Conservation (phyloP, 2,888 invertebrate genomes). For the Cordilura impudica region DNA sequence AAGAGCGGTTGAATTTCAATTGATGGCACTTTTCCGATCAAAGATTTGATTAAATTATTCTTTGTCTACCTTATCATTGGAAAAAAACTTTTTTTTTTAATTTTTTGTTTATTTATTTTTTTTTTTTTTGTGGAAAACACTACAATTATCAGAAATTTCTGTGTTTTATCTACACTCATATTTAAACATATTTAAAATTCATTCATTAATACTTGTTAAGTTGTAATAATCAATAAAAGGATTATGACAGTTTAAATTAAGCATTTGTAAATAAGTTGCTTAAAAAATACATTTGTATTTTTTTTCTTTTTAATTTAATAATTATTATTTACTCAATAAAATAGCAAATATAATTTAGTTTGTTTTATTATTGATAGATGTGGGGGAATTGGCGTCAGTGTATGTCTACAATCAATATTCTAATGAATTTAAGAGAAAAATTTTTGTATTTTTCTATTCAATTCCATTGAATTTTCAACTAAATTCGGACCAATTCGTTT, state of each 20-base stretch:
- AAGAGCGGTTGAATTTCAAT: not conserved
- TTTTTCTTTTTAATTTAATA: not conserved
- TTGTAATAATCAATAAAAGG: conserved; percentile 71
- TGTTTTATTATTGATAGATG: not conserved
- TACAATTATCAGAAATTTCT: not conserved
- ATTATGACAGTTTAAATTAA: conserved; percentile 68
- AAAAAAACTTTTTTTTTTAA: not conserved
- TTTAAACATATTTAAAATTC: not conserved
- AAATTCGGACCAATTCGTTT: not conserved
- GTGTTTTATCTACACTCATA: not conserved
- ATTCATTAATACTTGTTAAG: conserved; percentile 10
- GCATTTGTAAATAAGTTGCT: conserved; percentile 51
- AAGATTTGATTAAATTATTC: not conserved
- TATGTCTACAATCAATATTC: not conserved
- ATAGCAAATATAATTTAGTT: conserved; percentile 15
- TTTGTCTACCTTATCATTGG: not conserved
- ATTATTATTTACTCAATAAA: conserved; percentile 34
- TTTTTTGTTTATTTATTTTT: too few species aligned
- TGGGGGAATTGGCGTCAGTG: conserved; percentile 4
- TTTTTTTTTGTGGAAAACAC: too few species aligned
- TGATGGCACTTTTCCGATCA: not conserved
- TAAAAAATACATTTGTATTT: not conserved
- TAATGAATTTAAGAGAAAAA: not conserved
- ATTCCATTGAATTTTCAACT: not conserved
- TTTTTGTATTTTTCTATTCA: not conserved